phyloP scores from a whole-genome alignment of 2,888 invertebrate genomes.

The Unio pictorum region DNA sequence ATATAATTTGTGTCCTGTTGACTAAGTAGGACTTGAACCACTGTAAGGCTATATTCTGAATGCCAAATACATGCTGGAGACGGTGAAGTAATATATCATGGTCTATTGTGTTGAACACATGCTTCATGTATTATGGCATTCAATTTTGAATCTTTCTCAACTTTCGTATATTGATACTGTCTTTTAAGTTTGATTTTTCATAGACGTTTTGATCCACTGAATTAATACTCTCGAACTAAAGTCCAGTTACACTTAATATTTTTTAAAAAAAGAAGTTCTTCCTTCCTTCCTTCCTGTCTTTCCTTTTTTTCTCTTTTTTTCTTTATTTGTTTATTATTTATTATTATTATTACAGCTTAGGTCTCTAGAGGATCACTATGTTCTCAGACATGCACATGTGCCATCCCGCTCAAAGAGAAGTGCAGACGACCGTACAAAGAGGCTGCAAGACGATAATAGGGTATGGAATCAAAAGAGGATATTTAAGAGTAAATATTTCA shows the following conservation, averaged over 20 bases:
- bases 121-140: no score
- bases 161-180: no score
- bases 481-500: no score
- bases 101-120: no score
- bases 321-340: constrained; percentile 1
- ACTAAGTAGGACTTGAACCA: no score
- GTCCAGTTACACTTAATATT: constrained; percentile 17
- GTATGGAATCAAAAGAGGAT: constrained; percentile 71
- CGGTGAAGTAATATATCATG: no score
- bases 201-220: no score
- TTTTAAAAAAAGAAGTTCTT: constrained; percentile 1
- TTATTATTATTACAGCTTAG: constrained; percentile 74
- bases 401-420: constrained; percentile 77
- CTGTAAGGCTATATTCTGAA: no score
- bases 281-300: background rate
- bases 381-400: constrained; percentile 78
- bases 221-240: background rate
- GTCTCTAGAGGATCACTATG: constrained; percentile 80
- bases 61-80: no score
- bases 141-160: no score
- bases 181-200: no score
- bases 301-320: constrained; percentile 2
- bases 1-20: no score
- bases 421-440: constrained; percentile 74
- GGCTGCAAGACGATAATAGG: constrained; percentile 76